These are phyloP conservation scores for Ambastaia sidthimunki DNA, from an alignment of 2,797 vertebrate species.

Conservation along the genomic window DNA sequence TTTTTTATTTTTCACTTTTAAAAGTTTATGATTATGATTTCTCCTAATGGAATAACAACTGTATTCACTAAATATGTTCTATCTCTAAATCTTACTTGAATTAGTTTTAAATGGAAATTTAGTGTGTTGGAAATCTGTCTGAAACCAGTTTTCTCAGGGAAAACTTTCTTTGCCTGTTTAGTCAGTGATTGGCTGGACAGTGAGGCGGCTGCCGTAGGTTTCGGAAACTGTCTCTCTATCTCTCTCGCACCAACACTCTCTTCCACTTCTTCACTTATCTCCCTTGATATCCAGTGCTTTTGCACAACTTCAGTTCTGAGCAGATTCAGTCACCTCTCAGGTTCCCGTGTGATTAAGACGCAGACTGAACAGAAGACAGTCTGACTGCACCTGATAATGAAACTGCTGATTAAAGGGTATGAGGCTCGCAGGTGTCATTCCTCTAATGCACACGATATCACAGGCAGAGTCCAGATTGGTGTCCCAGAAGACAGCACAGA, in stretches of 20 bases:
- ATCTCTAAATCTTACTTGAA: background rate
- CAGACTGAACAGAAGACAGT: background rate
- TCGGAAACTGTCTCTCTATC: background rate
- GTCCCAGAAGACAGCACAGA: slow-evolving; percentile 27
- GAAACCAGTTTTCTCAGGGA: too few species aligned
- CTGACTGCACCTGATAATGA: slow-evolving; percentile 22
- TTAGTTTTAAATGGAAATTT: background rate
- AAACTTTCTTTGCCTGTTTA: background rate
- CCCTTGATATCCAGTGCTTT: background rate
- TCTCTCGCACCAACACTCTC: background rate
- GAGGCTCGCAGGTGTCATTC: slow-evolving; percentile 25
- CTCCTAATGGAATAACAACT: background rate
- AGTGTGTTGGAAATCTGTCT: background rate
- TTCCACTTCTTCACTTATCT: background rate
- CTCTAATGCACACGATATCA: slow-evolving; percentile 7
- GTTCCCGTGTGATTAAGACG: slow-evolving; percentile 16
- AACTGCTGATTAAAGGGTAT: slow-evolving; percentile 35
- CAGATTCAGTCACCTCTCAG: background rate
- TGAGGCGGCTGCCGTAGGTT: background rate
- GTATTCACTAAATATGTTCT: background rate
- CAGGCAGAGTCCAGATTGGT: slow-evolving; percentile 16
- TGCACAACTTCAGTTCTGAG: background rate
- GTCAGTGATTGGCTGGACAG: background rate
- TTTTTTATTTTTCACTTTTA: background rate
- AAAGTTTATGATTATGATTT: background rate